Evolutionary conservation across 2,113 vertebrate species (phyloP), one percentile per base, ranked within the genome.

Genomic region (Lepisosteus osseus): DNA sequence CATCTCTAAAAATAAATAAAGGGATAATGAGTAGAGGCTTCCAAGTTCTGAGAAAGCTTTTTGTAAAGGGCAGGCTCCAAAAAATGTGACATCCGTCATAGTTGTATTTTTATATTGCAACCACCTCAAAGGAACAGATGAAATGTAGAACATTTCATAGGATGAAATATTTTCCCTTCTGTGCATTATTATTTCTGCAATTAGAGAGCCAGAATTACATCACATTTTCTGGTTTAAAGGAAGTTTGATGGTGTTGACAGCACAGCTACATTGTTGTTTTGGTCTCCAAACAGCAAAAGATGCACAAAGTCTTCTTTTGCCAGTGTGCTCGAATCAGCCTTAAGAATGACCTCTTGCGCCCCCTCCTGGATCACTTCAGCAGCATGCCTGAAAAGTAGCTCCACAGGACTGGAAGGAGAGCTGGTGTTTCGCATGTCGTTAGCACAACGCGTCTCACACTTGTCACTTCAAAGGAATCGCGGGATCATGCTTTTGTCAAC

Each of bases 391-490:
- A 29, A 29, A 29, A 29, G 29, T 29, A 29, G 55, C n/a, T 13
- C 13, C 44, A 29, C 44, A 17, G 57, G 7, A 44, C 71, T 11
- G 61, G 76, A 72, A 70, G 14, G 47, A 43, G 72, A 65, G 69
- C 77, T 68, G 69, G 61, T 73, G 80, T 80, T 80, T 78, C 75
- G 29, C 71, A 5, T 85, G 77, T 84, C 61, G 65, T 82, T 82
- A 81, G 77, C 70, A 56, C 65, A 59, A 59, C 71, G 67, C 80
- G 77, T 87, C 82, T 76, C 78, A 89, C 78, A 69, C 79, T 83
- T 86, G 82, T 88, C 84, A 86, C 85, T 85, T 85, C 82, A 89
- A 86, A 87, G 83, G 69, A 72, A 80, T 75, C 12, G 29, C 3
- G 61, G 69, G 74, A 79, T 81, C 77, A 80, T 69, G 77, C 77